Evolutionary conservation across 2,888 invertebrate species (phyloP), one percentile per base, ranked within the genome.

Genomic region (Germaria angustata): DNA sequence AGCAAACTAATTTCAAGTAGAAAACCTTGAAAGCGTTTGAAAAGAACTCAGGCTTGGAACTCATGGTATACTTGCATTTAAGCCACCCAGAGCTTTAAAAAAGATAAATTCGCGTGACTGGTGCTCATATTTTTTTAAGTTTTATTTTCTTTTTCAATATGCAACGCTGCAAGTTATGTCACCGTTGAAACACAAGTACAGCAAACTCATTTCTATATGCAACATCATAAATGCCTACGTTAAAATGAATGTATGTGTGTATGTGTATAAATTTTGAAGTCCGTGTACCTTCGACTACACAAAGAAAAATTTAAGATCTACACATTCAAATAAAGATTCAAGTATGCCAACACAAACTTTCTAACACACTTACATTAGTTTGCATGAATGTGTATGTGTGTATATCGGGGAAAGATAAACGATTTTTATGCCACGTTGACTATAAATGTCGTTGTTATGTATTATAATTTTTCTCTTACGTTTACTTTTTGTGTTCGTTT

Each of bases 391-490:
- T 5, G 34, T 11, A 39, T 13, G 61, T 32, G 36, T 34, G 51
- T 13, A 39, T 15, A 36, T 7, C 8, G 13, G 22, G 9, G 24
- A 53, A 79, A 80, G 83, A 84, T 84, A 83, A 84, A 80, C 77
- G 80, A 77, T 77, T 84, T 84, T 84, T 80, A 80, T 80, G 80
- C 83, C 80, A 80, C 68, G 77, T 68, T 77, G 80, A 84, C 80
- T 84, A 80, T 80, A 80, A 83, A 80, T 83, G 83, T 80, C 77
- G 68, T 77, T 77, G 72, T 59, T 80, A 73, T 80, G 77, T 80
- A 66, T 73, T 77, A 84, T 84, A 80, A 84, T 80, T 77, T 80
- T 80, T 84, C 80, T 80, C 61, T 46, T 66, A 55, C 61, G 51
- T 79, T 41, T 39, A 51, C 34, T 34, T 71, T 66, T 53, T 34